phyloP scores from a whole-genome alignment of 2,113 vertebrate genomes.

The Callaeas wilsoni region DNA sequence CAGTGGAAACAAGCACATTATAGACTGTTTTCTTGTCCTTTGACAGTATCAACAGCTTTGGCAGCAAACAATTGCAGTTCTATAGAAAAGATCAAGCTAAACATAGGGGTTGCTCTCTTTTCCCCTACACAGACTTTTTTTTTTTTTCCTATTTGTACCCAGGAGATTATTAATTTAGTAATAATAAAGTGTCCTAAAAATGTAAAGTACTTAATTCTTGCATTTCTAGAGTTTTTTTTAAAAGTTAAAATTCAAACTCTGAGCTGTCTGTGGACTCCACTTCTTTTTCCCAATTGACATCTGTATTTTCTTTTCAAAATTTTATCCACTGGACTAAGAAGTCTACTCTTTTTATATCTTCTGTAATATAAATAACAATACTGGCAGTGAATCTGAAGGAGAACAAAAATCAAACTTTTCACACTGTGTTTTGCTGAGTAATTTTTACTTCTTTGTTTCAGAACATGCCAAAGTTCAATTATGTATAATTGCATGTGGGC shows the following conservation, averaged over 20 bases:
- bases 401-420: neutral
- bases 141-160: neutral
- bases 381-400: neutral
- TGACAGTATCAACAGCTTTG: neutral
- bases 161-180: neutral
- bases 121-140: neutral
- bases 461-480: neutral
- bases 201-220: neutral
- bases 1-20: neutral
- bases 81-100: neutral
- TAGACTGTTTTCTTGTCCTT: neutral
- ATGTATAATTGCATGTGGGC: neutral
- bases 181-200: neutral
- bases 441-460: neutral
- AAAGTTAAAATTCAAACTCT: neutral
- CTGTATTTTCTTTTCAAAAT: neutral
- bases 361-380: neutral
- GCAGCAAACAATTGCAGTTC: neutral
- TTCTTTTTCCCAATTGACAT: neutral
- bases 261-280: neutral
- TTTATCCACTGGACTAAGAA: neutral
- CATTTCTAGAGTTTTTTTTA: neutral
- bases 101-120: neutral
- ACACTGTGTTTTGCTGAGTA: neutral
- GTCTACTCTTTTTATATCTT: neutral